Evolutionary conservation across 2,888 invertebrate species (phyloP).

Genomic region (Barypeithes pellucidus): DNA sequence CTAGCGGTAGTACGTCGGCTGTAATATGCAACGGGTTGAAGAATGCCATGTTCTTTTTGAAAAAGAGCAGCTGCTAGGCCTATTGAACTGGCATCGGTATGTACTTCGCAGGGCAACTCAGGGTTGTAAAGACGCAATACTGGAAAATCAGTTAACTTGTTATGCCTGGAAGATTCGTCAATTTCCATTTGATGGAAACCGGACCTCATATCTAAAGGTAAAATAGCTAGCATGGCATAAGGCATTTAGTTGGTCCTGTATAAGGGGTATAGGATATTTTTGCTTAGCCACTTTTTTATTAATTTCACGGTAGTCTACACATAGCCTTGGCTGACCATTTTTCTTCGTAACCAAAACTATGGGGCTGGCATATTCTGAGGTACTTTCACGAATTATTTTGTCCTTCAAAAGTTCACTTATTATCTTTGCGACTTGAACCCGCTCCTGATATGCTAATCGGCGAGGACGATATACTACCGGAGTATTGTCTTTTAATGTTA

Average conservation of each 20-base stretch:
- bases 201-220: conserved; percentile 56
- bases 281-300: conserved; percentile 55
- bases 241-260: conserved; percentile 56
- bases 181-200: conserved; percentile 54
- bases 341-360: conserved; percentile 57
- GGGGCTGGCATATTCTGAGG: conserved; percentile 56
- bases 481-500: background rate
- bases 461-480: background rate
- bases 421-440: conserved; percentile 38
- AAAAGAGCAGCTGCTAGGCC: conserved; percentile 45
- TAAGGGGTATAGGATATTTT: conserved; percentile 54
- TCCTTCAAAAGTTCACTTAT: conserved; percentile 11
- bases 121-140: conserved; percentile 52
- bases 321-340: conserved; percentile 50
- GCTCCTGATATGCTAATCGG: conserved; percentile 47
- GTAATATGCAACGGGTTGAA: conserved; percentile 53
- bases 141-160: conserved; percentile 46
- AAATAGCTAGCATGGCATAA: conserved; percentile 53
- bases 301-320: conserved; percentile 55
- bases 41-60: conserved; percentile 46
- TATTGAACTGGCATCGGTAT: conserved; percentile 50
- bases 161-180: conserved; percentile 52
- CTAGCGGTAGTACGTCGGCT: conserved; percentile 53
- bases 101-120: conserved; percentile 43
- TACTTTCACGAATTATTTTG: conserved; percentile 25